phyloP scores from a whole-genome alignment of 1,140 invertebrate genomes.

The Eufriesea mexicana region DNA sequence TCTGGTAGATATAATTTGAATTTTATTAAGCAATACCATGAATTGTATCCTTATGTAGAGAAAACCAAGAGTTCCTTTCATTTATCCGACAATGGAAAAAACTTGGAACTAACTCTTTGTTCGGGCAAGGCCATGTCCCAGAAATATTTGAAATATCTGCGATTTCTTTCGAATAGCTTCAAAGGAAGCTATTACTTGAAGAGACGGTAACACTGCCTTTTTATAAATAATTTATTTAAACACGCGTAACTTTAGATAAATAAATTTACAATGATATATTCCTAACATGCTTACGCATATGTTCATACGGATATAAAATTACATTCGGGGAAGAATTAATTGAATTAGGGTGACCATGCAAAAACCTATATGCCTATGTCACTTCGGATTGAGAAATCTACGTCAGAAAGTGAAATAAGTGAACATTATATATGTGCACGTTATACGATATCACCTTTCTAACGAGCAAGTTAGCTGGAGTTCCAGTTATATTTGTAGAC shows the following conservation, averaged over 20 bases:
- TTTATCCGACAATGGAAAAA: constrained; percentile 6
- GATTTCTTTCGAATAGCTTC: background rate
- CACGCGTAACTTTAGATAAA: background rate
- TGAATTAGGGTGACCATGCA: background rate
- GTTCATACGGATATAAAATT: constrained; percentile 41
- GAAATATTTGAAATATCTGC: constrained; percentile 29
- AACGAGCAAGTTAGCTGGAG: constrained; percentile 53
- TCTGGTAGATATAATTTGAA: background rate
- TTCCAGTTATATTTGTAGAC: constrained; percentile 39
- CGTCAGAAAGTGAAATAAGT: constrained; percentile 65
- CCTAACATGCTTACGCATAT: background rate
- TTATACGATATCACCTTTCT: constrained; percentile 69
- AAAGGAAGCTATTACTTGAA: background rate
- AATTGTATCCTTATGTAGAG: background rate
- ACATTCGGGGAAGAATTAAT: too few species aligned
- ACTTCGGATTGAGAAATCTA: constrained; percentile 69
- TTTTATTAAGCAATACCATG: background rate
- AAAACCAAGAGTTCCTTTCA: constrained; percentile 22
- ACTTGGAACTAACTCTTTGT: background rate
- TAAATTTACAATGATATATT: background rate
- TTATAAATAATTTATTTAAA: background rate
- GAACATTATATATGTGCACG: background rate
- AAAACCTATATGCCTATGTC: constrained; percentile 63
- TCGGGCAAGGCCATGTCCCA: constrained; percentile 1
- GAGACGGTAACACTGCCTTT: background rate